Base-by-base conservation (phyloP, 2,113 vertebrate genomes). In the Sclerurus mexicanus region DNA sequence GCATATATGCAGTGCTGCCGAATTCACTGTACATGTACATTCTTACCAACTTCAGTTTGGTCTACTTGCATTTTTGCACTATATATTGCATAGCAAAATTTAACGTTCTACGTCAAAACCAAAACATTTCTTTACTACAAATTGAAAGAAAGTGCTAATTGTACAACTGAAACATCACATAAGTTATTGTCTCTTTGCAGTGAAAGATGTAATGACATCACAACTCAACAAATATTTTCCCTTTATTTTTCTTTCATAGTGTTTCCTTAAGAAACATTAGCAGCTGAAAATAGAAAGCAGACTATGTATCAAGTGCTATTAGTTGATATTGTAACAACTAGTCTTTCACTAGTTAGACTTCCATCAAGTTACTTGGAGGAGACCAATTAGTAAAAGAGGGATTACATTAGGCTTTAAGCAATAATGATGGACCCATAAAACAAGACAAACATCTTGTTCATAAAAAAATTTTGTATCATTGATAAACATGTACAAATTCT, bases 401-500 rank as follows among this genome's bases (percentile, higher is more conserved):
- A 90, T 89, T 50, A 80, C 50, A 59, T 39, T 64, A 79, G 53
- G 68, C 28, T 79, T 76, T 88, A 71, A 64, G 42, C n/a, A 85
- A 78, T 79, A 74, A 40, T 19, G 27, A 77, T 81, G 63, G 94
- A 90, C 71, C 58, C 91, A 93, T 74, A 89, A 89, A 95, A 42
- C 78, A 96, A 92, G 86, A 78, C 75, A 72, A 96, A 53, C 22
- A 11, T 92, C 77, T 92, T 73, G 46, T 80, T 76, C 63, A 78
- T 93, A 78, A 86, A 96, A 97, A 94, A 77, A 42, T 7, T 59
- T 78, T 33, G 40, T 87, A 85, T 92, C 79, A 81, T 62, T 75
- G 93, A 96, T 81, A 98, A 97, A 97, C 83, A 76, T 30, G 27
- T 95, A 96, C 90, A 95, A 96, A 75, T 91, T 85, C 58, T 96